phyloP scores from a whole-genome alignment of 2,113 vertebrate species.

The Casuarius casuarius region DNA sequence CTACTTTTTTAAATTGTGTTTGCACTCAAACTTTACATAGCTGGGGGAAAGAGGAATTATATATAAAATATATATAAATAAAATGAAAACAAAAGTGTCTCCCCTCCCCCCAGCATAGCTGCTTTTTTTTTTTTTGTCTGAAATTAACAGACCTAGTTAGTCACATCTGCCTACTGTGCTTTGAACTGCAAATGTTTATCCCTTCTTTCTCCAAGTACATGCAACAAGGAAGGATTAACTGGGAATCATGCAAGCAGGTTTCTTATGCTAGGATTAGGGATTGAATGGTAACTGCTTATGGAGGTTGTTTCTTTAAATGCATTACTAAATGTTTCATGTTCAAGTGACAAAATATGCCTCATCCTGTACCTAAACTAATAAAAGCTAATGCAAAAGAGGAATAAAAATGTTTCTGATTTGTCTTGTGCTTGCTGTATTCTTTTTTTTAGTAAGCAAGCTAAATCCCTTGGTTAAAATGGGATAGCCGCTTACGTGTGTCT shows the following conservation, averaged over 20 bases:
- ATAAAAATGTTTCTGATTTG: neutral
- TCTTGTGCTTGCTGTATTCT: neutral
- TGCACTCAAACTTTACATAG: neutral
- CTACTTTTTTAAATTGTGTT: neutral
- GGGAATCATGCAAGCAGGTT: neutral
- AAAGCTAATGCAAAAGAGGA: neutral
- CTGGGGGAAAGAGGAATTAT: too few species aligned
- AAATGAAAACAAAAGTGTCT: too few species aligned
- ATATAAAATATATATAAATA: too few species aligned
- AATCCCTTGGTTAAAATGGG: neutral
- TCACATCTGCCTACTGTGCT: neutral
- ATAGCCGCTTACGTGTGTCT: neutral
- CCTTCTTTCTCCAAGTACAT: neutral
- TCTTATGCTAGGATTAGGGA: neutral
- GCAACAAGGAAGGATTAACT: neutral
- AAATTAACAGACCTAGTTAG: neutral
- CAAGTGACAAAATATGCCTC: slow-evolving; percentile 16
- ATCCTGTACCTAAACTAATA: neutral
- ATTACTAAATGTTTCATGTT: neutral
- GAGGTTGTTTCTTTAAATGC: neutral
- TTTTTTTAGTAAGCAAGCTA: slow-evolving; percentile 4
- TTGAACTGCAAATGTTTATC: neutral
- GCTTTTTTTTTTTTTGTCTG: neutral
- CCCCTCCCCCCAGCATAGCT: neutral
- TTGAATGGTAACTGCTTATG: neutral